A percentile compares a stretch with the other conserved stretches of the same genome.
These are phyloP conservation scores for Cebus imitator DNA, from an alignment of 2,113 vertebrate genomes.

Conservation along the genomic window DNA sequence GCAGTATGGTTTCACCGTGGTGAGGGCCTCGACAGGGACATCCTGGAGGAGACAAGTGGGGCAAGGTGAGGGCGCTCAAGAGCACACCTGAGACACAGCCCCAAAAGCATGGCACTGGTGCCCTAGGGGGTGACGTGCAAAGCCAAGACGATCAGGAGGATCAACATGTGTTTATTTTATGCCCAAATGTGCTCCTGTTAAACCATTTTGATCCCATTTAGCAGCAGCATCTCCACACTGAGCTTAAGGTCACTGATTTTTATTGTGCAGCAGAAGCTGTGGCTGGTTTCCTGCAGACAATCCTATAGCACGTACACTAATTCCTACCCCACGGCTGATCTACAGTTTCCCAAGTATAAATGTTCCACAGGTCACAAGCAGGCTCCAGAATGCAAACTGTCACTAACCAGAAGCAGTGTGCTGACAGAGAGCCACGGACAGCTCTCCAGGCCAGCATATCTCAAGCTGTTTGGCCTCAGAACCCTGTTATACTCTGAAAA, in stretches of 20 bases:
- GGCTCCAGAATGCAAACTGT: background rate
- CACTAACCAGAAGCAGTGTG: background rate
- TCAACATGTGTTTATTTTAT: background rate
- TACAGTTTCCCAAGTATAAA: background rate
- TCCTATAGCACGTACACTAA: fast-evolving
- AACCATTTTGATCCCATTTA: background rate
- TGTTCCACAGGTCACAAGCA: background rate
- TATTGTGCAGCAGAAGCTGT: background rate
- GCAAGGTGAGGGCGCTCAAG: background rate
- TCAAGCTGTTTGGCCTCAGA: background rate
- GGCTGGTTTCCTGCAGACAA: background rate
- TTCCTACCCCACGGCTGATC: background rate
- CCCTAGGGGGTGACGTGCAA: background rate
- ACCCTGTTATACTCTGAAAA: background rate
- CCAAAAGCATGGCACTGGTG: no score
- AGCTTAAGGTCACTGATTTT: background rate
- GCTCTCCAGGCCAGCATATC: background rate
- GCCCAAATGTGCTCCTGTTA: background rate
- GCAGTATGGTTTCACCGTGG: conserved; percentile 97
- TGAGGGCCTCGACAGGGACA: conserved; percentile 93
- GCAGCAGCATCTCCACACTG: background rate
- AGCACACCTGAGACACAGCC: background rate
- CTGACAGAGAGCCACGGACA: fast-evolving
- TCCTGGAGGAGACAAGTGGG: conserved; percentile 84
- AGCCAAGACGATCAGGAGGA: background rate